Base-by-base conservation (phyloP, 1,140 invertebrate species). In the Platyscapa corneri region DNA sequence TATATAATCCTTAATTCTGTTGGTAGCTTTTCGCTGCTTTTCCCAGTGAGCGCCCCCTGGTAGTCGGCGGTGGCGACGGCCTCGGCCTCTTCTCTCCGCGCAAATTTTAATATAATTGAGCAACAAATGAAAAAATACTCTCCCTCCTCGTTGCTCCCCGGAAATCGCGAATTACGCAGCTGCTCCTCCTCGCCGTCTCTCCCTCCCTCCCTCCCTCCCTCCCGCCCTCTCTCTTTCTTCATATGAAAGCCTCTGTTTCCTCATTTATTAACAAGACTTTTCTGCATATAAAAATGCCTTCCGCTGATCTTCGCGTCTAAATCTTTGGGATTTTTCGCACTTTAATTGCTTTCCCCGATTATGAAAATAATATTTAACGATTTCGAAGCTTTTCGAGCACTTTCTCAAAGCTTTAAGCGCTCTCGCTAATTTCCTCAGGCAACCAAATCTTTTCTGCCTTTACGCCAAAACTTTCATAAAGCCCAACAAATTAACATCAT, bases 31-130 rank as follows among this genome's bases (percentile, higher is more conserved):
- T 42, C 60, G 49, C 8, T 18, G 49, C 18, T 53, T 53, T 53
- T 14, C 49, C 16, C 49, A 14, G 49, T 18, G 18, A 12, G 5
- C 49, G 1, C 16, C 2, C 8, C 18, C 8, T 18, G 18, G 8
- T 53, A 12, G 12, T 7, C 42, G 42, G 5, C 5, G 12, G 42
- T 12, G 5, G 5, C 5, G 42, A 2, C 49, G 18, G 49, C 16
- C 42, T 12, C 49, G 49, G 49, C 7, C 18, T 53, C 49, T 53
- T 53, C 7, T 53, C 16, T 53, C 16, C 49, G 49, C 16, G 49
- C 49, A 53, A 16, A 78, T 79, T 79, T 67, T 79, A 20, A 46
- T 67, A 42, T 79, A 70, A 84, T 84, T 39, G 64, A 27, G 46
- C 60, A 39, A 60, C 18, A 32, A 76, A 83, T 83, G 39, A 76